Conservation (phyloP, 2,113 vertebrate genomes). For the Lepus americanus region DNA sequence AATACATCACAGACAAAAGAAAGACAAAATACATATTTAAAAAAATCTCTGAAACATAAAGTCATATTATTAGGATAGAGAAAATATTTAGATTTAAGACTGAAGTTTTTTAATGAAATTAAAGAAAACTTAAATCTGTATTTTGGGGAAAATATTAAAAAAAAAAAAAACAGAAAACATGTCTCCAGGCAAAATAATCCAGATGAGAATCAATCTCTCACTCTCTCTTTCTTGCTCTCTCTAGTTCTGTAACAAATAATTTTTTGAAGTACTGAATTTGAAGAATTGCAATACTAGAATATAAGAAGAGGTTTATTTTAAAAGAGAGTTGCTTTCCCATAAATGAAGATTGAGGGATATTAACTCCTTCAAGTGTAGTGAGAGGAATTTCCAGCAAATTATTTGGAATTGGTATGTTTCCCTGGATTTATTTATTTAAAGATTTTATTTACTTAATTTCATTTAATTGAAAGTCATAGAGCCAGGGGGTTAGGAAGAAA, state of each 20-base stretch:
- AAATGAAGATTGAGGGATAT: not conserved
- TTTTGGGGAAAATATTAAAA: not conserved
- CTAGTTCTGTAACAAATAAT: too few relatives aligned
- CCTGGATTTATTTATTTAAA: not conserved
- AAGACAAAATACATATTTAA: not conserved
- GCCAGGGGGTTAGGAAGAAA: too few relatives aligned
- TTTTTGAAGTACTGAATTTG: not conserved
- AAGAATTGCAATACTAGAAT: not conserved
- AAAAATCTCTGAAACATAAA: not conserved
- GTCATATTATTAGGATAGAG: not conserved
- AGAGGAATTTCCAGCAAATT: not conserved
- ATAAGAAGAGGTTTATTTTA: not conserved
- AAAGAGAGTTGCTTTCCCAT: not conserved
- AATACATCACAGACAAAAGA: not conserved
- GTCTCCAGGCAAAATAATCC: not conserved
- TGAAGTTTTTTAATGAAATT: slow-evolving; percentile 15
- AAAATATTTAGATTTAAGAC: not conserved
- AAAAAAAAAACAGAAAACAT: not conserved
- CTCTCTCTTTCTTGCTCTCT: not conserved
- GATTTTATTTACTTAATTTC: too few relatives aligned
- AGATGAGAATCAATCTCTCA: not conserved
- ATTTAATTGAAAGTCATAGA: too few relatives aligned
- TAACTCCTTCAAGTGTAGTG: not conserved
- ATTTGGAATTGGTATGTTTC: not conserved
- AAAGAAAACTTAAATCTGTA: slow-evolving; percentile 31